Base-by-base conservation (phyloP, 2,888 invertebrate genomes). In the Ichneumoninae sp. region DNA sequence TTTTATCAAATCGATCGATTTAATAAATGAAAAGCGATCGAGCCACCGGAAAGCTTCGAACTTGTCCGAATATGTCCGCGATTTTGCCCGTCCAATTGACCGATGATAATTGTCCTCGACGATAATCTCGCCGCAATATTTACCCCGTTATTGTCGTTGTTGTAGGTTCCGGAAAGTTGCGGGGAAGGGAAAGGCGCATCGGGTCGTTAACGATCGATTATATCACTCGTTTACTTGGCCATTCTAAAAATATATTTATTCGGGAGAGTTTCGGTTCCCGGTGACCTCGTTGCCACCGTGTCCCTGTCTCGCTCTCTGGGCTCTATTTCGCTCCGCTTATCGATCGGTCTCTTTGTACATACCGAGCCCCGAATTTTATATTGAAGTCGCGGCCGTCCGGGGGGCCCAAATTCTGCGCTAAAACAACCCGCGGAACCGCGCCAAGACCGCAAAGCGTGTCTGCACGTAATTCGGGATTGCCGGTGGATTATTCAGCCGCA, bases 221-320 rank as follows among this genome's bases (percentile, higher is more conserved):
- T 76, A 65, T 76, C 52, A 10, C 52, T 19, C 69, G 13, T 7
- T 60, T 19, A 36, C 13, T 63, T 33, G 40, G 50, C 52, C n/a
- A 44, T 77, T 74, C 84, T 84, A 84, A 84, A 84, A 84, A 84
- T 84, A 84, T 81, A 84, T 81, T 81, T 84, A 84, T 84, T 84
- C 74, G 54, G 81, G 74, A 69, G 69, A 69, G 69, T 81, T 78
- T 77, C 66, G 74, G 69, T 81, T 77, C 77, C 50, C 77, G 68
- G 77, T 84, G 84, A 84, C 84, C 84, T 78, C 84, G 81, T 84
- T 84, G 81, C 77, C 71, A 63, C 13, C 16, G 33, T 33, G 52
- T 63, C 73, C 77, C 69, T 52, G 73, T 69, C 63, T 69, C 70
- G 63, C 79, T 65, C 47, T 40, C 63, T 52, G 7, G 54, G 30